A percentile compares a stretch with the other conserved stretches of the same genome.
phyloP scores from a whole-genome alignment of 2,888 invertebrate species.

The Lochmaea crataegi region DNA sequence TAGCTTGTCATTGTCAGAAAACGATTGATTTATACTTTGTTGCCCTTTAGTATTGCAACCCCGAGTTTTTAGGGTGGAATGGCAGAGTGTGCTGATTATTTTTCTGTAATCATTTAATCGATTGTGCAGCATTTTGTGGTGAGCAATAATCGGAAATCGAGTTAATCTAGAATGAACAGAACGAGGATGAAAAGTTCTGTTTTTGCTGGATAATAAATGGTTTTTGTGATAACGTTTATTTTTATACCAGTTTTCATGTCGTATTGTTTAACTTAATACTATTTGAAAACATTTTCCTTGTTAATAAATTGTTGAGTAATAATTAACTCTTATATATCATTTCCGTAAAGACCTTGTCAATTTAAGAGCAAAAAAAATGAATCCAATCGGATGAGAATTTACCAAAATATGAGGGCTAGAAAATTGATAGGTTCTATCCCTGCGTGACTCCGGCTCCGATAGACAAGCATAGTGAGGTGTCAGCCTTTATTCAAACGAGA shows the following conservation, averaged over 20 bases:
- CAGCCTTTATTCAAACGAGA: no score
- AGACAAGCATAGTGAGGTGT: no score
- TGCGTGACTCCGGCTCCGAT: no score
- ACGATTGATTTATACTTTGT: conserved; percentile 37
- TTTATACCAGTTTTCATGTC: not conserved
- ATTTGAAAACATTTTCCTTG: no score
- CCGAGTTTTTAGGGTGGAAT: conserved; percentile 6
- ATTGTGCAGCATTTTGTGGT: conserved; percentile 8
- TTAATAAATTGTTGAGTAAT: no score
- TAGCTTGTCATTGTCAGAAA: conserved; percentile 37
- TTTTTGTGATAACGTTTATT: conserved; percentile 4
- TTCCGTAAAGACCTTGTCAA: no score
- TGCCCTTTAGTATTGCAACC: conserved; percentile 14
- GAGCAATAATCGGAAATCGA: conserved; percentile 19
- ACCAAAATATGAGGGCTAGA: no score
- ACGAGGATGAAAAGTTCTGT: conserved; percentile 5
- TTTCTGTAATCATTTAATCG: conserved; percentile 31
- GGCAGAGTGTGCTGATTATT: conserved; percentile 20
- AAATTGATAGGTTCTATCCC: no score
- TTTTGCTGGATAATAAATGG: conserved; percentile 14
- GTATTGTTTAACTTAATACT: not conserved
- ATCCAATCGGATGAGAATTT: no score
- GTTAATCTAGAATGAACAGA: conserved; percentile 20
- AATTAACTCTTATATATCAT: no score
- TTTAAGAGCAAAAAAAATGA: no score